phyloP scores from a whole-genome alignment of 2,797 vertebrate genomes.

The Sebastes melanostomus region DNA sequence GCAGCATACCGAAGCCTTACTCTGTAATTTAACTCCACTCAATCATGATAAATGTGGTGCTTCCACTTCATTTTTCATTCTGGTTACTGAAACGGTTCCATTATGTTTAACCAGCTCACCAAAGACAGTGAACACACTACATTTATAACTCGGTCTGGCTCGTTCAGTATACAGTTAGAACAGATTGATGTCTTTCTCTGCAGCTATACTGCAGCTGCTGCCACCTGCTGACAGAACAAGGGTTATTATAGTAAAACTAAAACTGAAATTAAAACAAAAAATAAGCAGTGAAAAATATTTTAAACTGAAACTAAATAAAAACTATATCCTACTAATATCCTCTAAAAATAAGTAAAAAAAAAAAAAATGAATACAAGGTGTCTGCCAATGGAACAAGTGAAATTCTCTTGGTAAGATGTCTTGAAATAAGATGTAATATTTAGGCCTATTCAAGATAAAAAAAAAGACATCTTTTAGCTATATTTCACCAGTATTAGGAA shows the following conservation, averaged over 20 bases:
- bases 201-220: not conserved
- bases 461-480: no score
- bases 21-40: conserved; percentile 14
- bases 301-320: no score
- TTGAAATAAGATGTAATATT: no score
- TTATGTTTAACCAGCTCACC: not conserved
- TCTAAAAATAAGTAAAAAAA: no score
- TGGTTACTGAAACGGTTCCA: conserved; percentile 11
- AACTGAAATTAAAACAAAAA: no score
- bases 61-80: conserved; percentile 11
- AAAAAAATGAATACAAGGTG: no score
- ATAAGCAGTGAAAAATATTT: no score
- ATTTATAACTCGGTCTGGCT: not conserved
- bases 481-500: no score
- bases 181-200: not conserved
- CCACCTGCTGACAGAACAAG: not conserved
- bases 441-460: no score
- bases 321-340: no score
- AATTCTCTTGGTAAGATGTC: no score
- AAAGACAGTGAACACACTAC: not conserved
- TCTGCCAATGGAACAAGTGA: no score
- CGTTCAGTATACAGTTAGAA: not conserved
- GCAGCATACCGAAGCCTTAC: not conserved
- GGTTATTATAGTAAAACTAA: not conserved
- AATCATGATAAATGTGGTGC: conserved; percentile 1